Evolutionary conservation across 2,888 invertebrate species (phyloP), one percentile per base, ranked within the genome.

Genomic region (Choreutis nemorana): DNA sequence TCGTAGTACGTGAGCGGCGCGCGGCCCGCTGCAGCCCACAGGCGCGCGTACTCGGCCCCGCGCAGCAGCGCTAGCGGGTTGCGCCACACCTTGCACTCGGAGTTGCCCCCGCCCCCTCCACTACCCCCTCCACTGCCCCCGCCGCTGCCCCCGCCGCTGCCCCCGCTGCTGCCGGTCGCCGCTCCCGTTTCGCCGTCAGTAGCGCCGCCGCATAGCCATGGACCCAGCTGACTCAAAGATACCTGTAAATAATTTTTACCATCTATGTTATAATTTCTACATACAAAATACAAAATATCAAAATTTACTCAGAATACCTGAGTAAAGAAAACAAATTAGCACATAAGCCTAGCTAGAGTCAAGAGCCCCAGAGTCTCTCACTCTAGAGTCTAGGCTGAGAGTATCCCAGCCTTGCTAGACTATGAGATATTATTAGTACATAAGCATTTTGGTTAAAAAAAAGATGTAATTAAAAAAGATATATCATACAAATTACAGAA

Each of bases 1-100:
- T 99, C 98, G 66, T 98, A 97, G 71, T 95, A 98, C 0, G 98
- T 98, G 23, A 98, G 82, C 0, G 98, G 97, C 45, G 98, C 96
- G 54, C 94, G 93, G 44, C 90, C 90, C 2, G 93, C 93, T 0
- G 90, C 87, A 85, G 89, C 90, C 63, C 90, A 92, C 63, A 95
- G 94, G n/a, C 97, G 83, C 46, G 93, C 91, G 72, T 98, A 99
- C 63, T 98, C 98, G 1, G 97, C 92, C 4, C 97, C 98, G 26
- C 98, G 87, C 64, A 97, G 92, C 35, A 98, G 75, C 70, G 95
- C 94, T 56, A 96, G 82, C 0, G 98, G 97, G 81, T 99, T 99
- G 30, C 97, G 84, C 96, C 97, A 97, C 21, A 95, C 94, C 75
- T 95, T 94, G 58, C 94, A 94, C 58, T 95, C 95, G 20, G 84